Conservation (phyloP, 2,113 vertebrate genomes). For the Spilogale gracilis region DNA sequence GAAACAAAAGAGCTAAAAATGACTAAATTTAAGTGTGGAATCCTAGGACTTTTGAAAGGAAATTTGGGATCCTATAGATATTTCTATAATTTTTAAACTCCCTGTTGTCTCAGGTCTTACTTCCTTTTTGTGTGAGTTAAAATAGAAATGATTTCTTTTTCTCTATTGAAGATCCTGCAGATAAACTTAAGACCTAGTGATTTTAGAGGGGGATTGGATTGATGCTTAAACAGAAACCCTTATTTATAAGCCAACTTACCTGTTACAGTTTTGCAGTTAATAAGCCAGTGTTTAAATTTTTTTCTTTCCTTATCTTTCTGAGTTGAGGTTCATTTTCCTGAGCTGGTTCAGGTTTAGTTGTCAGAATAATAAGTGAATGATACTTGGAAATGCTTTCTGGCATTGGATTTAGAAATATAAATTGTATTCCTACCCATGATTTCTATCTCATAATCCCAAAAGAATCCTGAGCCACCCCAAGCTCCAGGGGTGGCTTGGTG, state of each 20-base stretch:
- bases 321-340: not conserved
- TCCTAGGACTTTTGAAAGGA: constrained; percentile 27
- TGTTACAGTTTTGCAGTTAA: not conserved
- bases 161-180: not conserved
- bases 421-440: not conserved
- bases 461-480: not conserved
- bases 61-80: not conserved
- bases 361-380: not conserved
- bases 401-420: not conserved
- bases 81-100: constrained; percentile 41
- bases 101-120: not conserved
- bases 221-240: not conserved
- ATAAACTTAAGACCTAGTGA: constrained; percentile 25
- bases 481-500: not conserved
- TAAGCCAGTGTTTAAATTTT: not conserved
- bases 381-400: not conserved
- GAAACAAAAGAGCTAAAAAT: constrained; percentile 54
- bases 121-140: constrained; percentile 18
- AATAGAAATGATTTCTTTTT: constrained; percentile 34
- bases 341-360: not conserved
- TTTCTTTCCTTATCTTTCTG: not conserved
- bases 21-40: constrained; percentile 34
- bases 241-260: not conserved
- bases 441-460: not conserved
- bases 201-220: not conserved